A percentile compares a stretch with the other conserved stretches of the same genome.
phyloP scores from a whole-genome alignment of 2,113 vertebrate species.

The Zosterops lateralis region DNA sequence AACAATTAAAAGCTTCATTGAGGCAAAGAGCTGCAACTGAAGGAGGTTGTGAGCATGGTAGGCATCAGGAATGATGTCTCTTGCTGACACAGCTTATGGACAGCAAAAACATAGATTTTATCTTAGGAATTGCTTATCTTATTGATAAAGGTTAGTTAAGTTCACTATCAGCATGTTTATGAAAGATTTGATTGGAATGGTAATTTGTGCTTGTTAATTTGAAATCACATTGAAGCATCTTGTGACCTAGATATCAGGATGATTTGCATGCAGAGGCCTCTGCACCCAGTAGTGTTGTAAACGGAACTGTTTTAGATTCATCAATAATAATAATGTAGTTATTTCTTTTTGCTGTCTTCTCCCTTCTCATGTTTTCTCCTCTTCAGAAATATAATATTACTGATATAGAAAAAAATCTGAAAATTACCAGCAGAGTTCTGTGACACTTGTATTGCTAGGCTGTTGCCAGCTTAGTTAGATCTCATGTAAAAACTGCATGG shows the following conservation, averaged over 20 bases:
- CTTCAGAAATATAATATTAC: neutral
- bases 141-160: constrained; percentile 75
- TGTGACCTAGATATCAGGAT: constrained; percentile 2
- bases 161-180: neutral
- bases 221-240: neutral
- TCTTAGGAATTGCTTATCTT: constrained; percentile 70
- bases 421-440: neutral
- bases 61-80: constrained; percentile 58
- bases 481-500: neutral
- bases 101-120: constrained; percentile 59
- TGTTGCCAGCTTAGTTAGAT: neutral
- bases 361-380: neutral
- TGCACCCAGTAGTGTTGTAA: neutral
- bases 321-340: constrained; percentile 7
- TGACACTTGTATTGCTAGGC: neutral
- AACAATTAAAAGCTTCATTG: constrained; percentile 73
- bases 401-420: neutral
- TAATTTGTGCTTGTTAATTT: constrained; percentile 30
- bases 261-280: constrained; percentile 3
- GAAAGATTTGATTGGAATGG: constrained; percentile 3
- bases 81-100: constrained; percentile 59
- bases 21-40: constrained; percentile 70
- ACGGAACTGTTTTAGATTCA: neutral
- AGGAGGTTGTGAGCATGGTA: constrained; percentile 55
- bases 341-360: neutral